Base-by-base conservation (phyloP, 2,113 vertebrate genomes). In the Albula glossodonta region DNA sequence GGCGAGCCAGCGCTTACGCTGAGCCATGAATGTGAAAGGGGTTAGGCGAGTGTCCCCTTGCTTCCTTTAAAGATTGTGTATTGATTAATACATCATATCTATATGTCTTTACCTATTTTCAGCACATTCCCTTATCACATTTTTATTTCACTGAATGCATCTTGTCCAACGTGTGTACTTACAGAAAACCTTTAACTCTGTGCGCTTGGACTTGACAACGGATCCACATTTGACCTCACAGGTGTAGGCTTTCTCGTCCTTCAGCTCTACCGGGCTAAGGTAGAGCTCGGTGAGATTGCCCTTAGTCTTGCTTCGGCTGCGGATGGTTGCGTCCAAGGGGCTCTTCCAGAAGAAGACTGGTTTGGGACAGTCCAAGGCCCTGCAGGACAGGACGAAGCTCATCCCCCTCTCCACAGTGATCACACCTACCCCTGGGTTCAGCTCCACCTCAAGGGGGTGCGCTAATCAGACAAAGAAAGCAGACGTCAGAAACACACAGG, bases 141-240 rank as follows among this genome's bases (percentile, higher is more conserved):
- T 82, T 82, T 7, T 4, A 53, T 1, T n/a, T 48, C 7, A 3
- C 1, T 79, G 82, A 84, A 31, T 15, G 11, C 19, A 81, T 51
- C 13, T 13, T n/a, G 15, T 31, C 25, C 77, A 11, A 51, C 10
- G 8, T 31, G 53, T 78, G 84, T 79, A 91, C 94, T 94, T 88
- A 95, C 94, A 91, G 87, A 90, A 93, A 15, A 95, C 83, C 0
- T 90, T 90, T 41, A 95, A 63, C 31, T 89, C 82, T 4, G 78
- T 83, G 50, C 22, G 78, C 15, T 85, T 85, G 70, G 88, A 88
- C 81, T 91, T 88, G 82, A n/a, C 17, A 25, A 92, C 88, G 0
- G 92, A 87, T 78, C 90, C 92, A 77, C 94, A 95, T 48, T 86
- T 19, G 6, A 91, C 94, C 89, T 93, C 89, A 22, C 94, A 95